These are phyloP conservation scores for Tetrax tetrax DNA, from an alignment of 2,113 vertebrate genomes.

Conservation along the genomic window DNA sequence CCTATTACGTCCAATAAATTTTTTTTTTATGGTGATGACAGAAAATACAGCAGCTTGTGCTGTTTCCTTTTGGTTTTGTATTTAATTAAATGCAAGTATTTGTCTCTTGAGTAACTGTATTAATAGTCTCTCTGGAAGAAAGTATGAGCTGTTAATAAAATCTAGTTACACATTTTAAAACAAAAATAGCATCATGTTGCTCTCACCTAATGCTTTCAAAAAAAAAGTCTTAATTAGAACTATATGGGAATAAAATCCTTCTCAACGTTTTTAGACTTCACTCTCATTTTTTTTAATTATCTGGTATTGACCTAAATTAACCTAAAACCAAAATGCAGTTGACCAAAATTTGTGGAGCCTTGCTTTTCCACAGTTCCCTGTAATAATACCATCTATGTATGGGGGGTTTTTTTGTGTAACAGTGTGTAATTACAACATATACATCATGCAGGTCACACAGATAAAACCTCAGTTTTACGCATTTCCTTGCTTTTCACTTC, in stretches of 20 bases:
- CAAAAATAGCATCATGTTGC: background rate
- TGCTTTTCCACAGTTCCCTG: background rate
- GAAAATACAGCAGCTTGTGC: background rate
- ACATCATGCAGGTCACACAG: rapidly evolving
- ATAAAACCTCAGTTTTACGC: background rate
- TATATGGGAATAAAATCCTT: background rate
- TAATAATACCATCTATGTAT: background rate
- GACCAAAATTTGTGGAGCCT: background rate
- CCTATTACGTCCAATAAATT: background rate
- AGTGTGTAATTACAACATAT: background rate
- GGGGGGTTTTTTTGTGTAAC: background rate
- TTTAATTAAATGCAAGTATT: background rate
- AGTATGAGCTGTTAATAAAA: background rate
- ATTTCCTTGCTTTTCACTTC: background rate
- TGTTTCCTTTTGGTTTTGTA: background rate
- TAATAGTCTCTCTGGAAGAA: background rate
- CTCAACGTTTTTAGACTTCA: background rate
- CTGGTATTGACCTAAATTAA: background rate
- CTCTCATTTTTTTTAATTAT: background rate
- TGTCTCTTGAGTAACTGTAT: background rate
- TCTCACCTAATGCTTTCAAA: background rate
- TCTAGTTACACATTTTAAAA: background rate
- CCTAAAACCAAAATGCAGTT: rapidly evolving
- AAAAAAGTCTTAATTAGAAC: background rate
- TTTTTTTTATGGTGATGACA: background rate